Evolutionary conservation across 2,888 invertebrate species (phyloP), one percentile per base, ranked within the genome.

Genomic region (Drosophila barbarae): DNA sequence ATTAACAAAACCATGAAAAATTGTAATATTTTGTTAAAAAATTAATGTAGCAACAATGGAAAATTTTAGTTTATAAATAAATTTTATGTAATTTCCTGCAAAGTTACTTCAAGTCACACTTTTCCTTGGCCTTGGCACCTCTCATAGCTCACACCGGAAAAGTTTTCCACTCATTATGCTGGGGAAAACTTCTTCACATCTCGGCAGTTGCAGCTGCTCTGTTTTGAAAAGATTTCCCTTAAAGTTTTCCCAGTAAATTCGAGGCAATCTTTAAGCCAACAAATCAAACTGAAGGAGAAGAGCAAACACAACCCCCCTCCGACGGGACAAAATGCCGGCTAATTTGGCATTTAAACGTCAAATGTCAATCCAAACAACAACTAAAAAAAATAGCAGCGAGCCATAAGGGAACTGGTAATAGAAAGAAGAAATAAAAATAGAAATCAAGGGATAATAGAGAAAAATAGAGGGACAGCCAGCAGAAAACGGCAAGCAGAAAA

Each of bases 331-430:
- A 72, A 73, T 76, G 70, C 51, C 75, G 76, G 73, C 77, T 85
- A 85, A 84, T 86, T 84, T 84, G 76, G 76, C 84, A 85, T 78
- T 81, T 86, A 75, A 76, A 78, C 76, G 82, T 84, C 84, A 84
- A 85, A 79, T 76, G 84, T 86, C 84, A 84, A 79, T 86, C 86
- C 81, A 60, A 72, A 60, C 60, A 56, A 47, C 15, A 52, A 50
- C 9, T 34, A 15, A 13, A 26, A 44, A 50, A 23, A 26, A 44
- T 38, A 42, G 32, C 8, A 38, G 18, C 9, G 3, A 47, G 18
- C 35, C 41, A 35, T 36, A 28, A 53, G 63, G 52, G 49, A 55
- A 51, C 46, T 51, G 71, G 21, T 47, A 72, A 55, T 57, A 64
- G 35, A 41, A 69, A 64, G 42, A 35, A 41, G 49, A 64, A 64